phyloP scores from a whole-genome alignment of 2,797 vertebrate genomes.

The Argya squamiceps region DNA sequence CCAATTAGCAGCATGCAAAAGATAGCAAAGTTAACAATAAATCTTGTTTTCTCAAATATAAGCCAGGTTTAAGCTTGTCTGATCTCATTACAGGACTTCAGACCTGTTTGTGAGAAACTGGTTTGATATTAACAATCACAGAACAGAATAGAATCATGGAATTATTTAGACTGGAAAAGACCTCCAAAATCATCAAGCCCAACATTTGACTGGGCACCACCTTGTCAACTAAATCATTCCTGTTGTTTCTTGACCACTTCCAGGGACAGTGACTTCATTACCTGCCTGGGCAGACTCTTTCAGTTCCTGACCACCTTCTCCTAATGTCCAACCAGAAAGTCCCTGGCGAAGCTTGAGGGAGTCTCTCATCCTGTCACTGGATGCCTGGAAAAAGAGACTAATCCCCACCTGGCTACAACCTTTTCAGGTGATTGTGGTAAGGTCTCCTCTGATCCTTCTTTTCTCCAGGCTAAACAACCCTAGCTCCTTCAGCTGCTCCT shows the following conservation, averaged over 20 bases:
- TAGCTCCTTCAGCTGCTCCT: neutral
- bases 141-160: neutral
- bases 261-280: neutral
- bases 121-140: neutral
- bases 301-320: neutral
- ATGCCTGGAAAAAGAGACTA: neutral
- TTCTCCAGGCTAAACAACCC: neutral
- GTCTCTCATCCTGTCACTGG: neutral
- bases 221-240: neutral
- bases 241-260: neutral
- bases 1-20: neutral
- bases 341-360: neutral
- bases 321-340: fast-evolving
- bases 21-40: neutral
- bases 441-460: neutral
- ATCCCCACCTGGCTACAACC: neutral
- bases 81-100: neutral
- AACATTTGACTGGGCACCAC: neutral
- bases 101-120: neutral
- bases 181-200: neutral
- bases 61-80: neutral
- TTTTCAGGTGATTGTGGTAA: neutral
- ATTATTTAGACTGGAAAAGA: neutral
- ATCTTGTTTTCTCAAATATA: neutral
- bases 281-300: neutral